Base-by-base conservation (phyloP, 2,888 invertebrate species). In the Apotomis betuletana region DNA sequence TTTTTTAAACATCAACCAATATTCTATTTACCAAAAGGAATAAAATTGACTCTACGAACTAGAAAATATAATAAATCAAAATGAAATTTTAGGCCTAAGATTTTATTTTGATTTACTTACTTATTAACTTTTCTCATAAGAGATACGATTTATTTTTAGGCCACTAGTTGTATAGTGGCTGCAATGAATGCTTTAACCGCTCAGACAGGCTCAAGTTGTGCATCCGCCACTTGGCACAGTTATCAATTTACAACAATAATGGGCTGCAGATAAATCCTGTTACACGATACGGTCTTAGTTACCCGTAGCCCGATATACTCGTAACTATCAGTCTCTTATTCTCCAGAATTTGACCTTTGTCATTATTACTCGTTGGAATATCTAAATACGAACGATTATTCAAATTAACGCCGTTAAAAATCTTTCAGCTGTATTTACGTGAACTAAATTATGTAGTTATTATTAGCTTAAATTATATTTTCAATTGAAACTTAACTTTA, bases 141-240 rank as follows among this genome's bases (percentile, higher is more conserved):
- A 58, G 49, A 8, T 13, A 52, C 27, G 57, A 38, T 64, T 49
- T 64, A 70, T 64, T 64, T 70, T 64, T 70, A 70, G 10, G 36
- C 54, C 58, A 44, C 6, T 8, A 36, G 51, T 15, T 15, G 59
- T 67, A 51, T 51, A 59, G 13, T 13, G 59, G 13, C 41, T 41
- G 49, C 13, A 46, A 49, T 49, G 49, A 27, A 67, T 59, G 52
- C 52, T 52, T 51, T 62, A 58, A 62, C 57, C 59, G 13, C 9
- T 36, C 44, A 36, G 49, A 46, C 57, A 36, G 36, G 58, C 55
- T 58, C 63, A 63, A 68, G 62, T 63, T 59, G 63, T 46, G 63
- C 67, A 72, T 68, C 72, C 72, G 72, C 62, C 67, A 46, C 72
- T 68, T 68, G 72, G 59, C 72, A 63, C 59, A 58, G 72, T 63